Evolutionary conservation across 2,888 invertebrate species (phyloP).

Genomic region (Metallyticus violacea): DNA sequence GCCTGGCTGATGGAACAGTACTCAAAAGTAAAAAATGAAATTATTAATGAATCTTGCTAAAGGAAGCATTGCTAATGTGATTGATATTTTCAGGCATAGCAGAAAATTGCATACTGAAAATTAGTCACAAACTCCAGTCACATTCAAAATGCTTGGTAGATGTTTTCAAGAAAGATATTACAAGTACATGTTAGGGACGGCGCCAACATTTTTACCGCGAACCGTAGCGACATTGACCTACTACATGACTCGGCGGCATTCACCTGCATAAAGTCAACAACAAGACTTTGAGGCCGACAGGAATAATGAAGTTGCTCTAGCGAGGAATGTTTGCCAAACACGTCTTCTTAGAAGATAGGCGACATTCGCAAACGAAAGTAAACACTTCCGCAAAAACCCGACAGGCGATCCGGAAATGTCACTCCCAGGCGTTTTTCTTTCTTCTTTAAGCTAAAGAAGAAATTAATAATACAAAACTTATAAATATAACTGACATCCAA

Average conservation of each 20-base stretch:
- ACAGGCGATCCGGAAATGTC: not conserved
- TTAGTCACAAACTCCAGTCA: no score
- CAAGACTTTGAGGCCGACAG: not conserved
- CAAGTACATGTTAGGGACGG: not conserved
- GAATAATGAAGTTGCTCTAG: not conserved
- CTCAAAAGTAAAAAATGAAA: no score
- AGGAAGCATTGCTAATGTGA: no score
- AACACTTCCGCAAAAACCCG: not conserved
- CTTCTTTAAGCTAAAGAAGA: no score
- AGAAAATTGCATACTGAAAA: no score
- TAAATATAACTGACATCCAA: no score
- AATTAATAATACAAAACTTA: no score
- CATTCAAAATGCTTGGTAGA: no score
- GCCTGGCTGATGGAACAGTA: no score
- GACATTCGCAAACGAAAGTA: not conserved
- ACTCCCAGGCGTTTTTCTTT: not conserved
- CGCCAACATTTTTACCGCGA: not conserved
- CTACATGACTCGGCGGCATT: not conserved
- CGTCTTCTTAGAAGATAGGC: not conserved
- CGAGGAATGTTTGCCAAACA: not conserved
- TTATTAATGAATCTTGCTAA: no score
- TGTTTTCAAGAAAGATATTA: no score
- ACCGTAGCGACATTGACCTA: constrained; percentile 8
- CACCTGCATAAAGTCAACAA: not conserved
- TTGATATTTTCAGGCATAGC: no score